Evolutionary conservation across 2,113 vertebrate species (phyloP).

Genomic region (Blennius ocellaris): DNA sequence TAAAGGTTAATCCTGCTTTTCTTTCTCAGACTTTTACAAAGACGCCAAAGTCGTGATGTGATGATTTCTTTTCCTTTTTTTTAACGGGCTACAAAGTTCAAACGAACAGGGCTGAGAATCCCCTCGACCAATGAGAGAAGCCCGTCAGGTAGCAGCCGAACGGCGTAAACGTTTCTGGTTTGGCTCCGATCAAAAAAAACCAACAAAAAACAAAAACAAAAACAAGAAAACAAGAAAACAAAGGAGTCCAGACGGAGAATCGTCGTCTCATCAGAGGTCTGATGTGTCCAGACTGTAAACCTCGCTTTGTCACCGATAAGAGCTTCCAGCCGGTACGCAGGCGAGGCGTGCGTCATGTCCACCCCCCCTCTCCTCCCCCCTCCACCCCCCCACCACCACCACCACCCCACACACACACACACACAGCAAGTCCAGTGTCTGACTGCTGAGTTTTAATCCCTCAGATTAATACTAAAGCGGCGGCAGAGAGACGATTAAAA

Average conservation of each 20-base stretch:
- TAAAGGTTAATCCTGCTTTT: too few relatives aligned
- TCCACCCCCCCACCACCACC: too few relatives aligned
- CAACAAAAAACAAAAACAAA: too few relatives aligned
- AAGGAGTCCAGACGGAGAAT: too few relatives aligned
- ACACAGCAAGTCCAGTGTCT: slow-evolving; percentile 66
- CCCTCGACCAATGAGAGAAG: neutral
- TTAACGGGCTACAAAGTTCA: slow-evolving; percentile 1
- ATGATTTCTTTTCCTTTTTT: too few relatives aligned
- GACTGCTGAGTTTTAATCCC: slow-evolving; percentile 74
- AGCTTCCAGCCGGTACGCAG: slow-evolving; percentile 28
- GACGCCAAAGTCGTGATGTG: neutral
- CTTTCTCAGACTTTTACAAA: neutral
- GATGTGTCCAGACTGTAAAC: slow-evolving; percentile 45
- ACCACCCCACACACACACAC: slow-evolving; percentile 41
- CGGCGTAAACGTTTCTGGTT: slow-evolving; percentile 7
- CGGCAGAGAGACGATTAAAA: slow-evolving; percentile 82
- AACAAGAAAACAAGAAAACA: too few relatives aligned
- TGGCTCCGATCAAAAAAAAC: too few relatives aligned
- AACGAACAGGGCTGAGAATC: neutral
- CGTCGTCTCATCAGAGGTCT: slow-evolving; percentile 26
- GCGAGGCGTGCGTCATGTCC: neutral
- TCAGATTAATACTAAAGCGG: slow-evolving; percentile 76
- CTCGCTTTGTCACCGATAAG: slow-evolving; percentile 47
- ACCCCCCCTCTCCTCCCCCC: too few relatives aligned
- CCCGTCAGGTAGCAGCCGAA: neutral